These are phyloP conservation scores for Syrrhaptes paradoxus DNA, from an alignment of 2,113 vertebrate genomes.

Conservation along the genomic window DNA sequence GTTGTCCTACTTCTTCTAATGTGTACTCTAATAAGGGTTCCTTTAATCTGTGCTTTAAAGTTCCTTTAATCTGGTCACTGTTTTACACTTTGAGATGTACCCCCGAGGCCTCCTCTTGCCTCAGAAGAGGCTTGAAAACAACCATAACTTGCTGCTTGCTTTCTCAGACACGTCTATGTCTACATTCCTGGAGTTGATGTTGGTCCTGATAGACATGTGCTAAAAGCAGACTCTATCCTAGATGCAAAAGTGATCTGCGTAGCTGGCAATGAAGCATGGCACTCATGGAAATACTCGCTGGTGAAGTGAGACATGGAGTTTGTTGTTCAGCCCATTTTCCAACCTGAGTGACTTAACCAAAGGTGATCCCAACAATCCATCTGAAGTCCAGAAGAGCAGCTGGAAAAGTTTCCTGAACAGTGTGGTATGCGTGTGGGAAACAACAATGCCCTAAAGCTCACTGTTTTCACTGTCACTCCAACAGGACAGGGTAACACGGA, in stretches of 20 bases:
- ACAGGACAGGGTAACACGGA: not conserved
- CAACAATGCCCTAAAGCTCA: not conserved
- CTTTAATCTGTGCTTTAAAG: conserved; percentile 48
- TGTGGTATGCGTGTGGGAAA: not conserved
- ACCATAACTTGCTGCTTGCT: conserved; percentile 21
- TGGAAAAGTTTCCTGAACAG: not conserved
- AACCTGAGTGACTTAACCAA: not conserved
- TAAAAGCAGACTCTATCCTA: not conserved
- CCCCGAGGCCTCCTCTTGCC: conserved; percentile 41
- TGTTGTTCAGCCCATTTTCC: not conserved
- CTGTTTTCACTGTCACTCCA: not conserved
- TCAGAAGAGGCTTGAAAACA: conserved; percentile 52
- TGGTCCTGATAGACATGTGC: not conserved
- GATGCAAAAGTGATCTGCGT: not conserved
- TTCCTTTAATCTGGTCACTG: conserved; percentile 56
- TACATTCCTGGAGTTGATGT: not conserved
- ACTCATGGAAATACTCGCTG: not conserved
- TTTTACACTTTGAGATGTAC: conserved; percentile 48
- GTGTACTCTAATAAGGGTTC: conserved; percentile 37
- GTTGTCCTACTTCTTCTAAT: conserved; percentile 62
- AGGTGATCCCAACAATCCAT: not conserved
- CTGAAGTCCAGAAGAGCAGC: not conserved
- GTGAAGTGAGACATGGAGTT: not conserved
- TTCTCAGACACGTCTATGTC: not conserved
- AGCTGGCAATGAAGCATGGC: not conserved